Conservation (phyloP, 2,797 vertebrate species). For the Brachymystax lenok region DNA sequence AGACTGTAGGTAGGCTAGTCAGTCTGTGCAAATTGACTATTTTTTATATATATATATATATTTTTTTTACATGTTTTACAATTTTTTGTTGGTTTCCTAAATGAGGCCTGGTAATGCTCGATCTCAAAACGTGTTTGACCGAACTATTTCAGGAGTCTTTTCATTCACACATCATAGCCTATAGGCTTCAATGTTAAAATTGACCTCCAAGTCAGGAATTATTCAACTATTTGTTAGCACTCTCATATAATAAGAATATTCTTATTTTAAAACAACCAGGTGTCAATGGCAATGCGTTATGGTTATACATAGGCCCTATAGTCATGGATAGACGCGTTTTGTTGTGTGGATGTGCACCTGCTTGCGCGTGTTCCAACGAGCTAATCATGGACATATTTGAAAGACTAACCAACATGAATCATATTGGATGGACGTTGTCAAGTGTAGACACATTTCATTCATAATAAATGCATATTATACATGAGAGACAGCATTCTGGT, state of each 20-base stretch:
- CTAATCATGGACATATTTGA: neutral
- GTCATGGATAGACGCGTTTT: neutral
- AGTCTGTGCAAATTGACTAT: neutral
- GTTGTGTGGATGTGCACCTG: neutral
- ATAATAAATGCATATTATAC: slow-evolving; percentile 2
- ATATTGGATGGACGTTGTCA: neutral
- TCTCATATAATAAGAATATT: neutral
- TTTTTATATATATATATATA: too few relatives aligned
- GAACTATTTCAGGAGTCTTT: neutral
- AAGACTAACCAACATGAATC: neutral
- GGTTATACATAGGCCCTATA: neutral
- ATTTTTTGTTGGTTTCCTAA: neutral
- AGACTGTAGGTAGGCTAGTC: neutral
- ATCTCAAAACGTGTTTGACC: neutral
- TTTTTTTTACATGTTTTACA: neutral
- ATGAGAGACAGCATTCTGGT: neutral
- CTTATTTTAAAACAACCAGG: neutral
- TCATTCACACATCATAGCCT: neutral
- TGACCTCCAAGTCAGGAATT: neutral
- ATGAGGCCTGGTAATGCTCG: neutral
- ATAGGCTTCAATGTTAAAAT: neutral
- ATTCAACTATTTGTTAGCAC: neutral
- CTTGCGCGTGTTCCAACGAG: neutral
- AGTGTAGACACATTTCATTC: neutral
- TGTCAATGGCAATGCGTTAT: neutral